These are phyloP conservation scores for Neogale vison DNA, from an alignment of 2,113 vertebrate genomes.

Conservation along the genomic window DNA sequence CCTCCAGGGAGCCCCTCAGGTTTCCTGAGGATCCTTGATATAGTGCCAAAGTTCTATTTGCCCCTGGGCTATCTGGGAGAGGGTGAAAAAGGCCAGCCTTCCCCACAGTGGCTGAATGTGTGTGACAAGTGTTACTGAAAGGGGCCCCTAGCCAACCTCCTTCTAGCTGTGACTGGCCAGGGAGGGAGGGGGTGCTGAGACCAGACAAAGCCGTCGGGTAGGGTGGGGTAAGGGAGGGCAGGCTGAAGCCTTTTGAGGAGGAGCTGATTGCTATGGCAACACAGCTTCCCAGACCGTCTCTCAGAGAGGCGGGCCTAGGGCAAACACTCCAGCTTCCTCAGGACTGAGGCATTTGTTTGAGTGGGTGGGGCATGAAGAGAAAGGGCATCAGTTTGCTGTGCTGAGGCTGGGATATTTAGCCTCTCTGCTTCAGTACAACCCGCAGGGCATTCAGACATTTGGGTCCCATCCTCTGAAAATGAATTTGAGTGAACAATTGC, in stretches of 20 bases:
- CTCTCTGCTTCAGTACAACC: not conserved
- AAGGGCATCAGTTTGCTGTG: slow-evolving; percentile 18
- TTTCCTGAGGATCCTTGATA: slow-evolving; percentile 42
- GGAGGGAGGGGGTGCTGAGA: slow-evolving; percentile 9
- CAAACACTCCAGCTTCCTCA: not conserved
- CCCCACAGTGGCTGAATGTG: slow-evolving; percentile 51
- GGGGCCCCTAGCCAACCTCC: not conserved
- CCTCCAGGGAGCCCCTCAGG: not conserved
- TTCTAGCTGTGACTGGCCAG: slow-evolving; percentile 46
- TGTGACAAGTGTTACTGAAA: slow-evolving; percentile 61
- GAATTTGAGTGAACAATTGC: not conserved
- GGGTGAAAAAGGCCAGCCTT: slow-evolving; percentile 22
- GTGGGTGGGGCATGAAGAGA: not conserved
- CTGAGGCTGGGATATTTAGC: not conserved
- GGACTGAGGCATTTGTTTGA: slow-evolving; percentile 43
- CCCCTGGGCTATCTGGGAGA: not conserved
- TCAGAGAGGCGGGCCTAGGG: slow-evolving; percentile 50
- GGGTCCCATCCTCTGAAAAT: slow-evolving; percentile 16
- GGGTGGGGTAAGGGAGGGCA: slow-evolving; percentile 58
- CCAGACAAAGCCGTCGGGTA: slow-evolving; percentile 64
- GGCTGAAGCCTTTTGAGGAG: slow-evolving; percentile 76
- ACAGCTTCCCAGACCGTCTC: slow-evolving; percentile 63
- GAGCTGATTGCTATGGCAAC: slow-evolving; percentile 79
- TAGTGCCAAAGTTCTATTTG: slow-evolving; percentile 45
- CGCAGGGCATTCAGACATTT: not conserved